A percentile compares a stretch with the other conserved stretches of the same genome.
Conservation (phyloP, 2,888 invertebrate genomes). For the Halictus ligatus region DNA sequence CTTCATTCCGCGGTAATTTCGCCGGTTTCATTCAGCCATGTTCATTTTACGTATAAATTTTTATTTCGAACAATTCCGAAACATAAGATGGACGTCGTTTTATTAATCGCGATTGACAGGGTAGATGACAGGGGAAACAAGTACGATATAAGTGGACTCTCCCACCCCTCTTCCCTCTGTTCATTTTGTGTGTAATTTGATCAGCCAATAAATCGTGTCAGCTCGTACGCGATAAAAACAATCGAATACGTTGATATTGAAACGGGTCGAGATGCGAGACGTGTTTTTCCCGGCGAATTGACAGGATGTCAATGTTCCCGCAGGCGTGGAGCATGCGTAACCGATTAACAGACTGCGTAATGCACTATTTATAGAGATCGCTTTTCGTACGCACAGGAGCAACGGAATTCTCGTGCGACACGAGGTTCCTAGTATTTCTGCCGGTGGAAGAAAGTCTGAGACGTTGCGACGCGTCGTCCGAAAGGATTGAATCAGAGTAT, state of each 20-base stretch:
- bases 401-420: conserved; percentile 1
- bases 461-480: not conserved
- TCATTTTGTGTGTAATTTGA: not conserved
- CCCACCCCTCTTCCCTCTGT: not conserved
- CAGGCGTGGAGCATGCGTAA: conserved; percentile 18
- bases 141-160: not conserved
- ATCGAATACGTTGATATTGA: not conserved
- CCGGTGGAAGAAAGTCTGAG: not conserved
- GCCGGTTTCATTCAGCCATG: not conserved
- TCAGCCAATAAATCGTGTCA: not conserved
- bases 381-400: conserved; percentile 18
- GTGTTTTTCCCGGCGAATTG: conserved; percentile 7
- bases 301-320: conserved; percentile 49
- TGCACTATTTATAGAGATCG: conserved; percentile 54
- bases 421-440: not conserved
- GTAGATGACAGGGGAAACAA: not conserved
- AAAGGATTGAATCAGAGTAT: not conserved
- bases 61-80: not conserved
- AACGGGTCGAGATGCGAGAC: not conserved
- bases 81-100: not conserved
- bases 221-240: not conserved
- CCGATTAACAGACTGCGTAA: conserved; percentile 46
- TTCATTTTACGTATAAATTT: not conserved
- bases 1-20: not conserved
- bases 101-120: not conserved